phyloP scores from a whole-genome alignment of 2,113 vertebrate genomes.

The Falcunculus frontatus region DNA sequence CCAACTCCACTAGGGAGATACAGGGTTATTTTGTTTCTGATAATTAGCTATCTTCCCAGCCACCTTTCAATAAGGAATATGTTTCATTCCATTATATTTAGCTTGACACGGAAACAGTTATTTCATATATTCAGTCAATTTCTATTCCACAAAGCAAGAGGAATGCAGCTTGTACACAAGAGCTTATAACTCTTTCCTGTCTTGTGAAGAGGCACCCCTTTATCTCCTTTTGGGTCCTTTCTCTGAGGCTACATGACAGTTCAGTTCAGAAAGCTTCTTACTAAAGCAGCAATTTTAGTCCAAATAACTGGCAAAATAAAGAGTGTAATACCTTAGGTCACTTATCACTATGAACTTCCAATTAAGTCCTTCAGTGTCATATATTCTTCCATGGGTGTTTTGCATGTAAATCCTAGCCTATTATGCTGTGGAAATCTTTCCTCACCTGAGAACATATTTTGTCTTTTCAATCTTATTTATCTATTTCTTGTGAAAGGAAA shows the following conservation, averaged over 20 bases:
- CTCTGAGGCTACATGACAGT: not conserved
- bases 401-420: not conserved
- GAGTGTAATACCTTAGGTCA: not conserved
- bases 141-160: not conserved
- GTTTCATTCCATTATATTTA: not conserved
- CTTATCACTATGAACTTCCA: not conserved
- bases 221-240: not conserved
- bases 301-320: not conserved
- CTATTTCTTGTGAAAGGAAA: not conserved
- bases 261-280: not conserved
- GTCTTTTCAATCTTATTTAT: not conserved
- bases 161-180: not conserved
- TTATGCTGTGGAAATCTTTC: not conserved
- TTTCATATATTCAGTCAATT: not conserved
- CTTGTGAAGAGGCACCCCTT: not conserved
- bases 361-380: not conserved
- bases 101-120: not conserved
- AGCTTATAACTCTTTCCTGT: not conserved
- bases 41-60: not conserved
- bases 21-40: not conserved
- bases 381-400: not conserved
- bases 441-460: not conserved
- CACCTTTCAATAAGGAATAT: not conserved
- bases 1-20: not conserved
- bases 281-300: not conserved